A percentile compares a stretch with the other conserved stretches of the same genome.
Evolutionary conservation across 2,113 vertebrate genomes (phyloP).

Genomic region (Corvus cornix): DNA sequence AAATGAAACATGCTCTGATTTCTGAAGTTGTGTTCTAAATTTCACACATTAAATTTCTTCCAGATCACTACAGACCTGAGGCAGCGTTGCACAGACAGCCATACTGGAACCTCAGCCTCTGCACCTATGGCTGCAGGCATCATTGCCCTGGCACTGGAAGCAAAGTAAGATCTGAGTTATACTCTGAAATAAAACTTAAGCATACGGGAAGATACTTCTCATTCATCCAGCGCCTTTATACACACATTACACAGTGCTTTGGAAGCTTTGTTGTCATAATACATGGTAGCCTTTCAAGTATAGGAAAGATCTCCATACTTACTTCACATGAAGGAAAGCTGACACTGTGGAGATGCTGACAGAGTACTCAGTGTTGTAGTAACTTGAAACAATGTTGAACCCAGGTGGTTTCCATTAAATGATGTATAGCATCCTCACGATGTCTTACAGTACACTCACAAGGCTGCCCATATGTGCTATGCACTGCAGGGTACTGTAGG

Average conservation of each 20-base stretch:
- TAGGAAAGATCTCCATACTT: not conserved
- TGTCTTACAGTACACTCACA: not conserved
- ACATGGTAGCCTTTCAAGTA: not conserved
- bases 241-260: not conserved
- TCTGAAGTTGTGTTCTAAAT: constrained; percentile 26
- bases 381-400: not conserved
- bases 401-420: not conserved
- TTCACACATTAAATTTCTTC: constrained; percentile 49
- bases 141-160: constrained; percentile 95
- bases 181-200: not conserved
- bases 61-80: constrained; percentile 98
- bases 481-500: not conserved
- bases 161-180: constrained; percentile 88
- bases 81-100: constrained; percentile 97
- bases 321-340: not conserved
- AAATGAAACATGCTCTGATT: constrained; percentile 13
- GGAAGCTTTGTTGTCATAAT: not conserved
- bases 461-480: not conserved
- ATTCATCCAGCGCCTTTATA: not conserved
- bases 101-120: constrained; percentile 96
- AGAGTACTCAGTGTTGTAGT: not conserved
- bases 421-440: not conserved
- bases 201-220: not conserved
- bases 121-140: constrained; percentile 99
- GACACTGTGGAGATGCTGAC: not conserved